Evolutionary conservation across 2,113 vertebrate species (phyloP).

Genomic region (Chloropsis cyanopogon): DNA sequence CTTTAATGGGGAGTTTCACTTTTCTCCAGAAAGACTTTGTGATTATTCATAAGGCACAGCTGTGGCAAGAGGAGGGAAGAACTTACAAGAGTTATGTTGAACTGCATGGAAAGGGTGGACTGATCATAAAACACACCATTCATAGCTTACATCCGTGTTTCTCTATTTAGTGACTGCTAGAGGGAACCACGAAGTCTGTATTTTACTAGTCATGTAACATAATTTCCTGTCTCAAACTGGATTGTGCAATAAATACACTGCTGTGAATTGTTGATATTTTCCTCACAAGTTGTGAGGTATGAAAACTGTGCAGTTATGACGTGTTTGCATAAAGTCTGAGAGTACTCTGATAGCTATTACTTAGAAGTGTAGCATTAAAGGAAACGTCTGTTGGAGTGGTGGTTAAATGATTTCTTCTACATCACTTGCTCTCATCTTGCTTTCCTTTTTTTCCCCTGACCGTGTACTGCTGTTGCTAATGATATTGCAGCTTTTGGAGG

Average conservation of each 20-base stretch:
- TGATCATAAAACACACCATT: neutral
- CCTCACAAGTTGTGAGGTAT: neutral
- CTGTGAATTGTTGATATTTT: neutral
- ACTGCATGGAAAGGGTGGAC: neutral
- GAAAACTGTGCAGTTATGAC: neutral
- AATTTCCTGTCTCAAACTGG: neutral
- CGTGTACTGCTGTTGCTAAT: neutral
- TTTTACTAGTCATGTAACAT: accelerated
- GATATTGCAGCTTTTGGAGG: neutral
- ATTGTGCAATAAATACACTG: neutral
- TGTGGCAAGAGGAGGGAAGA: neutral
- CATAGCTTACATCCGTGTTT: accelerated
- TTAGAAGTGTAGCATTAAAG: neutral
- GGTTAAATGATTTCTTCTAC: neutral
- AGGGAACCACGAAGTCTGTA: neutral
- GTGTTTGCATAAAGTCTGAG: no score
- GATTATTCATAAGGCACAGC: neutral
- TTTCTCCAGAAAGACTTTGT: neutral
- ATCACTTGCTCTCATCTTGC: neutral
- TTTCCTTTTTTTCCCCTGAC: accelerated
- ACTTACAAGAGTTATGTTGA: accelerated
- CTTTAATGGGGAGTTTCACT: no score
- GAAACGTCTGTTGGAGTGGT: neutral
- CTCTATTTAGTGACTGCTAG: neutral
- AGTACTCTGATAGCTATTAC: neutral